Base-by-base conservation (phyloP, 2,888 invertebrate species). In the Epinotia demarniana region DNA sequence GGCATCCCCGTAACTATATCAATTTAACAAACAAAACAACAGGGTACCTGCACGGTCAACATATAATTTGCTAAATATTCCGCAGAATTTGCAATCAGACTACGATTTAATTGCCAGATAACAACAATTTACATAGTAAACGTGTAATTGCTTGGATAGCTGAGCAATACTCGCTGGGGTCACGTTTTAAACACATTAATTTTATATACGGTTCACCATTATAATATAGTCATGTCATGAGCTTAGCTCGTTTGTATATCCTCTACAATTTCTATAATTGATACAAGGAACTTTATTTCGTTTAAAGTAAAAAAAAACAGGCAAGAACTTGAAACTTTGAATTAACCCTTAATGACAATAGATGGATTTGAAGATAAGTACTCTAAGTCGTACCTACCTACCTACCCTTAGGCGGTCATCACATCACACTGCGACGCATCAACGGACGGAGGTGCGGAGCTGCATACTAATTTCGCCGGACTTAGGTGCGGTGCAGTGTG, bases 181-280 rank as follows among this genome's bases (percentile, higher is more conserved):
- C 68, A 68, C 68, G 68, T 68, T 57, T 68, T 39, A 68, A 16
- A 58, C 18, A 58, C 68, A 68, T 68, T n/a, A 68, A 68, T 67
- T 16, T 58, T 57, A 66, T n/a, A 66, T 55, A 57, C 19, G 57
- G 68, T 68, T 57, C 9, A n/a, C 57, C 16, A 68, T 64, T 23
- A 49, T 13, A 53, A 27, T 23, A 49, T 13, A 53, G 11, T 33
- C 11, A 27, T 49, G 11, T 33, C 11, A 27, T 49, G 49, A 49
- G 16, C 49, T 16, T 16, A 1, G 49, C 49, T 49, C 49, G 16
- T 4, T 16, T 49, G 16, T 49, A 2, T 13, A 49, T 13, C 12
- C 3, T 49, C 3, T 49, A 4, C 12, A 13, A 49, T 49, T 49
- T 49, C 3, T 49, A 49, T 13, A 49, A 49, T 13, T 49, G 16